Base-by-base conservation (phyloP, 2,113 vertebrate genomes). In the Podocnemis expansa region DNA sequence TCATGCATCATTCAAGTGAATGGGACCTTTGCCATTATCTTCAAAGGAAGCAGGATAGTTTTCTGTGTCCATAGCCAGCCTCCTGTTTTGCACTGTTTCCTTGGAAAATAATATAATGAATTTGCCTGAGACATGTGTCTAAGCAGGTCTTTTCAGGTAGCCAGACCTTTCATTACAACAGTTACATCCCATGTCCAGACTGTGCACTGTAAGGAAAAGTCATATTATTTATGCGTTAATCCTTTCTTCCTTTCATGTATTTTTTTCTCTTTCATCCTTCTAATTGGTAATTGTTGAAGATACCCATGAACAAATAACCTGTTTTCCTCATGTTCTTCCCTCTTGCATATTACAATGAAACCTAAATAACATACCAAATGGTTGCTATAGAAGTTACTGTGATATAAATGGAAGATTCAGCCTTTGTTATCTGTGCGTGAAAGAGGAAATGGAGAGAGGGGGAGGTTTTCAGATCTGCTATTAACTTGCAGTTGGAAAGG, bases 361-460 rank as follows among this genome's bases (percentile, higher is more conserved):
- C 82, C 91, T 78, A 38, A 88, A 76, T 31, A n/a, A 85, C 89
- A 34, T 10, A 6, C 51, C 85, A 90, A 87, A 73, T 22, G 0
- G 81, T 91, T 94, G 83, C 43, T 34, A 82, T 55, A 87, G 83
- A 91, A 94, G 87, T 84, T 91, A 38, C 51, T 55, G 51, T 22
- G 56, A 86, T 89, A 83, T 25, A 95, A 96, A 92, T 76, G 85
- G 87, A 92, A 84, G 45, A 58, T 12, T 12, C 58, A 52, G 34
- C 93, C 82, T 96, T 93, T 88, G 80, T 95, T 89, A 89, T 86
- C 41, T 3, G 47, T 52, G 60, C 79, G 16, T 31, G 89, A 43
- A 54, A 79, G 85, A 96, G 96, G 95, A 96, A 94, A 88, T 79
- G 91, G 47, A 90, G 52, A 80, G 21, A 4, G 17, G 90, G 91